Evolutionary conservation across 2,888 invertebrate genomes (phyloP), one percentile per base, ranked within the genome.

Genomic region (Lathronympha strigana): DNA sequence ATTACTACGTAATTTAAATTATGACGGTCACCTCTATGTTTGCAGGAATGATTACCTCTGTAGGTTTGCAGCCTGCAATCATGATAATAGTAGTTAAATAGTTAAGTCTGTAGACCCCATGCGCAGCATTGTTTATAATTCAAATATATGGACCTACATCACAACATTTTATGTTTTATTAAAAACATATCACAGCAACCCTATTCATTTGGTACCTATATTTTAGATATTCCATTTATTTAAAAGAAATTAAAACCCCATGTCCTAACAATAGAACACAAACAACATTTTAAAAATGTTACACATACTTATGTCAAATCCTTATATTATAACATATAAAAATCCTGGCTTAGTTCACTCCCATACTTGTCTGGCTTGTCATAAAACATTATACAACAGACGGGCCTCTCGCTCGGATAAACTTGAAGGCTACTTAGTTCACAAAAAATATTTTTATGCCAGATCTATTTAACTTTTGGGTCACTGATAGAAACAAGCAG

Each of bases 141-240:
- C 49, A 33, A 58, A 57, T 67, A 69, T 60, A 60, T 63, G 66
- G 53, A 45, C 17, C 36, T 63, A 54, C 47, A 60, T 63, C 40
- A 54, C 60, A 49, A 62, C 67, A 69, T 63, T 54, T 66, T 69
- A 73, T 75, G 73, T 73, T 73, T 69, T 72, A 73, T 73, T 76
- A 73, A 76, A 77, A 82, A 79, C 78, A 76, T 80, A 82, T 84
- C 83, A 84, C 84, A 84, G 83, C 77, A 76, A 75, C 74, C 77
- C 73, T 72, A 72, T 55, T 28, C 21, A 64, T 68, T 70, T 66
- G 70, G 67, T 69, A 63, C 54, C 40, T 62, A 51, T 21, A 60
- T 38, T 49, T 47, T 31, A 50, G 49, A 51, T 31, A 63, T 57
- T 57, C 15, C 36, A 49, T 31, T 36, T 51, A 49, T 23, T 4